These are phyloP conservation scores for Etheostoma cragini DNA, from an alignment of 2,113 vertebrate genomes.

Conservation along the genomic window DNA sequence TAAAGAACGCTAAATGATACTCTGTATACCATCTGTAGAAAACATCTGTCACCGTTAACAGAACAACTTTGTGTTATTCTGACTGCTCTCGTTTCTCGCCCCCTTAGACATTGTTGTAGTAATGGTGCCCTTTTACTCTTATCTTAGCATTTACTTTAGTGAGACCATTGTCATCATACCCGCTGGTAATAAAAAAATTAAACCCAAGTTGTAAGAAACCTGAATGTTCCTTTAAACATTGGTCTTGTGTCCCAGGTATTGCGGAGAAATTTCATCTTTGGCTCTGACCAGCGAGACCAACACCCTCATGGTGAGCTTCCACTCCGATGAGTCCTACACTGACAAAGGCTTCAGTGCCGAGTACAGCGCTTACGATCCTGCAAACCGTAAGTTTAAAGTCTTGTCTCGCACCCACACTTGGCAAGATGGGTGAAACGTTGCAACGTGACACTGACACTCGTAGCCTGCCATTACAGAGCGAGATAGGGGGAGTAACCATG, in stretches of 20 bases:
- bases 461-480: slow-evolving; percentile 35
- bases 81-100: neutral
- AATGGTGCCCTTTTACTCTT: neutral
- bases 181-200: neutral
- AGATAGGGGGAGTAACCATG: slow-evolving; percentile 10
- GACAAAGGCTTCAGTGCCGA: slow-evolving; percentile 84
- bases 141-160: neutral
- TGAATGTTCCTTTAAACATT: neutral
- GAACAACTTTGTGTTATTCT: neutral
- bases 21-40: neutral
- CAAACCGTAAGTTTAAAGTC: slow-evolving; percentile 80
- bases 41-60: neutral
- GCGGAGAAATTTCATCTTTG: slow-evolving; percentile 78
- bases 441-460: slow-evolving; percentile 31
- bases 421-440: slow-evolving; percentile 22
- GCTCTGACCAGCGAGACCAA: slow-evolving; percentile 69
- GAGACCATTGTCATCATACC: neutral
- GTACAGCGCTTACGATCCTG: slow-evolving; percentile 79
- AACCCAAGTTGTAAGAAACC: neutral
- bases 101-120: neutral
- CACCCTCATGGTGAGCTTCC: slow-evolving; percentile 73
- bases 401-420: neutral
- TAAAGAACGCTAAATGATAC: neutral
- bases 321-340: slow-evolving; percentile 83
- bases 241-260: slow-evolving; percentile 75